These are phyloP conservation scores for Oryzias celebensis DNA, from an alignment of 2,113 vertebrate species.

Conservation along the genomic window DNA sequence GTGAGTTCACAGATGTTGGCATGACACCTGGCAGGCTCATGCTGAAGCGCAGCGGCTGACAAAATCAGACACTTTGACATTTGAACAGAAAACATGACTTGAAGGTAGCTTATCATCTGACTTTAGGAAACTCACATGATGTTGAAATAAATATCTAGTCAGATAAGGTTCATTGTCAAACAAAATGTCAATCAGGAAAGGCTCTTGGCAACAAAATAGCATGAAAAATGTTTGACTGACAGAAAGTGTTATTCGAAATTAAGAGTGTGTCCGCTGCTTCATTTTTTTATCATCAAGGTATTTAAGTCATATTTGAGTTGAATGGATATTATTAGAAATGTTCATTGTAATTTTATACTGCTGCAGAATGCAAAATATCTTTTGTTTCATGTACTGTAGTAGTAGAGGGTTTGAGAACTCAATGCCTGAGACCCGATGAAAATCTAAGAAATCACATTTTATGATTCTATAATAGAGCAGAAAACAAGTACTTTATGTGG, in stretches of 20 bases:
- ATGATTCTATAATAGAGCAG: too few species aligned
- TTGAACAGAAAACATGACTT: slow-evolving; percentile 21
- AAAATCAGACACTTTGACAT: slow-evolving; percentile 38
- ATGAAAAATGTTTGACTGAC: not conserved
- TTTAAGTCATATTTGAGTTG: too few species aligned
- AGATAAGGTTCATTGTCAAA: slow-evolving; percentile 28
- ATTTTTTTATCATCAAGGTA: too few species aligned
- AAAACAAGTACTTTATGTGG: too few species aligned
- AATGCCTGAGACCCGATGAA: too few species aligned
- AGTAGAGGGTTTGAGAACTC: too few species aligned
- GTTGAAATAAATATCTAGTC: slow-evolving; percentile 13
- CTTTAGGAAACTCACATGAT: slow-evolving; percentile 4
- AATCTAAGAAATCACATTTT: too few species aligned
- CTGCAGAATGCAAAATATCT: too few species aligned
- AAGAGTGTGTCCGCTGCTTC: too few species aligned
- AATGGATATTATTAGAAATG: too few species aligned
- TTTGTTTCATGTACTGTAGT: too few species aligned
- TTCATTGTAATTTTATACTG: too few species aligned
- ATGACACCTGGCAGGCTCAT: slow-evolving; percentile 34
- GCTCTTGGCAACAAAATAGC: slow-evolving; percentile 1
- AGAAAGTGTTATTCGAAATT: not conserved
- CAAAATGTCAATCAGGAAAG: slow-evolving; percentile 11
- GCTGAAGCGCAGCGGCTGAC: slow-evolving; percentile 23
- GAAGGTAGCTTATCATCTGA: slow-evolving; percentile 26
- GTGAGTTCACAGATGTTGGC: slow-evolving; percentile 37